A percentile compares a stretch with the other conserved stretches of the same genome.
Conservation (phyloP, 2,797 vertebrate genomes). For the Carduelis carduelis region DNA sequence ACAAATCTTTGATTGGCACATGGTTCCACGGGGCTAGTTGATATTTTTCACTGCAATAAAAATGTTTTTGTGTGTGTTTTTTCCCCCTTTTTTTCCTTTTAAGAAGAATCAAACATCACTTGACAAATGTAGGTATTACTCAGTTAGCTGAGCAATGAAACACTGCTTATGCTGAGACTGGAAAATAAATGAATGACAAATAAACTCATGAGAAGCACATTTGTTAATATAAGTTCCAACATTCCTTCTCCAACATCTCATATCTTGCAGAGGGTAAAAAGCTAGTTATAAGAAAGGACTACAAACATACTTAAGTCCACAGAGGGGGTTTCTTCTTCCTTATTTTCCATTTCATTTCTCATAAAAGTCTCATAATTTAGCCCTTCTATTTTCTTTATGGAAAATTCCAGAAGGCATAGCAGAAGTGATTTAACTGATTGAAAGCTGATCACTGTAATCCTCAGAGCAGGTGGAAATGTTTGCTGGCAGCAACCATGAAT, state of each 20-base stretch:
- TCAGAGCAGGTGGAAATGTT: neutral
- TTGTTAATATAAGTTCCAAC: neutral
- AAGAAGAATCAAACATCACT: neutral
- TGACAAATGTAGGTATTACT: neutral
- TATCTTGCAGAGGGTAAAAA: neutral
- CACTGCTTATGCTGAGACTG: neutral
- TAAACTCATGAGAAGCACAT: neutral
- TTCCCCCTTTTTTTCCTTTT: neutral
- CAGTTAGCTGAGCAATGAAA: neutral
- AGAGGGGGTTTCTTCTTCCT: neutral
- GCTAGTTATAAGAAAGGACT: neutral
- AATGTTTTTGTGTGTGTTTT: neutral
- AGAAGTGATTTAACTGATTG: neutral
- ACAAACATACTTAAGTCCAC: neutral
- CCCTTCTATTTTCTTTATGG: neutral
- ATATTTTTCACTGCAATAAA: neutral
- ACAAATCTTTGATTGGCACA: neutral
- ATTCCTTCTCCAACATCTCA: neutral
- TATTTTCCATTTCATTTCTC: neutral
- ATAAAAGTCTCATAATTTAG: neutral
- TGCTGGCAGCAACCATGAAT: neutral
- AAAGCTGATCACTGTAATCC: neutral
- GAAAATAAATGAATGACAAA: constrained; percentile 32
- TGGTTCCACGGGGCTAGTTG: neutral
- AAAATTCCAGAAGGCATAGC: neutral